A percentile compares a stretch with the other conserved stretches of the same genome.
These are phyloP conservation scores for Ctenopoma kingsleyae DNA, from an alignment of 2,797 vertebrate species.

Conservation along the genomic window DNA sequence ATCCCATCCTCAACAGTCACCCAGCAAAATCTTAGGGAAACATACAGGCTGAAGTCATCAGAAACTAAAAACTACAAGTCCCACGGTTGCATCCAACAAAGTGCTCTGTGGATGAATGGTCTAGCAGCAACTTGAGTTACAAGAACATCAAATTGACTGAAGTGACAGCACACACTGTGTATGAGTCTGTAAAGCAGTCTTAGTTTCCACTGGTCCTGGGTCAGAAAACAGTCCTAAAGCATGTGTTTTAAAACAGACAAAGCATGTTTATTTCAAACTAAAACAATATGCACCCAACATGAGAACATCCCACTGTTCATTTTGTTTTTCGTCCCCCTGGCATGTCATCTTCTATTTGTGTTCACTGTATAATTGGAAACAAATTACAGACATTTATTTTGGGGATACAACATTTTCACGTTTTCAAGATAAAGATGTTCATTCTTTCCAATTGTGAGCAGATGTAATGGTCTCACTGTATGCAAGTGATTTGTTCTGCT, in stretches of 20 bases:
- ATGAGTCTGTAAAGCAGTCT: constrained; percentile 64
- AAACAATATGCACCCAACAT: constrained; percentile 98
- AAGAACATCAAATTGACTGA: constrained; percentile 70
- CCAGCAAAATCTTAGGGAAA: constrained; percentile 68
- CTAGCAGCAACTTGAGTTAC: constrained; percentile 75
- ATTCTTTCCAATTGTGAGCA: constrained; percentile 71
- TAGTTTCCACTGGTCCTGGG: constrained; percentile 75
- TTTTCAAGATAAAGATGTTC: constrained; percentile 83
- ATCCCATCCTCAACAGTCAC: constrained; percentile 78
- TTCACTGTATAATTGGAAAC: constrained; percentile 92
- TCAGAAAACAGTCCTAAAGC: constrained; percentile 98
- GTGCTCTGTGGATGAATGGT: constrained; percentile 72
- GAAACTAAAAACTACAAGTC: constrained; percentile 74
- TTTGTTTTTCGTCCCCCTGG: constrained; percentile 72
- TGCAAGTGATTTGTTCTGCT: constrained; percentile 82
- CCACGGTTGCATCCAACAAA: constrained; percentile 76
- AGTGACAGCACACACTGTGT: constrained; percentile 62
- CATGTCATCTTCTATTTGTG: constrained; percentile 81
- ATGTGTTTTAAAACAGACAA: constrained; percentile 96
- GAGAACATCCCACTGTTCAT: constrained; percentile 79
- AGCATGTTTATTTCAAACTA: constrained; percentile 99
- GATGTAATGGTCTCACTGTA: constrained; percentile 88
- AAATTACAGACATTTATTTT: constrained; percentile 98
- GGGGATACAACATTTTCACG: constrained; percentile 92
- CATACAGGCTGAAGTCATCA: constrained; percentile 69